Conservation (phyloP, 2,888 invertebrate genomes). For the Melanargia galathea region DNA sequence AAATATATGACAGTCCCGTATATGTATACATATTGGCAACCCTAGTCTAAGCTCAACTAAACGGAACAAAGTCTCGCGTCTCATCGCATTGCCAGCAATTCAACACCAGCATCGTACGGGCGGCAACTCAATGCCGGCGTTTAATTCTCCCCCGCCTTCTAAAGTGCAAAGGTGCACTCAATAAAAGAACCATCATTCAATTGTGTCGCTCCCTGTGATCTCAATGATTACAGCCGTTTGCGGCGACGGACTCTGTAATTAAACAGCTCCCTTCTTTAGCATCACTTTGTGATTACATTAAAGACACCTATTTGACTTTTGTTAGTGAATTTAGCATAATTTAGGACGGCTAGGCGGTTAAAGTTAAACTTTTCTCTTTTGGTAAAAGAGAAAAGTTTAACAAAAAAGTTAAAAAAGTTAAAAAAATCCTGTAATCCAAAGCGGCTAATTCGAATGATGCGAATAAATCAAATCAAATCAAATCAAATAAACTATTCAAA, state of each 20-base stretch:
- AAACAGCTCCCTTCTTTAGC: background rate
- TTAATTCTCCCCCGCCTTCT: slow-evolving; percentile 29
- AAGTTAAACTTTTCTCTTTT: background rate
- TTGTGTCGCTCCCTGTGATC: slow-evolving; percentile 30
- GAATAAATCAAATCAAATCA: no score
- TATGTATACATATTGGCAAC: no score
- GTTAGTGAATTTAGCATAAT: slow-evolving; percentile 8
- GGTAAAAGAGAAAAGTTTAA: no score
- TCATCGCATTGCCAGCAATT: background rate
- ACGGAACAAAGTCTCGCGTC: no score
- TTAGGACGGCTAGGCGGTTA: background rate
- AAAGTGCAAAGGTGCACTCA: slow-evolving; percentile 30
- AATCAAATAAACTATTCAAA: no score
- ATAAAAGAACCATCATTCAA: slow-evolving; percentile 35
- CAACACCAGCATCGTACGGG: background rate
- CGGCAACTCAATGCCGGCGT: slow-evolving; percentile 20
- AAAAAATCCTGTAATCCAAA: no score
- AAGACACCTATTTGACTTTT: slow-evolving; percentile 6
- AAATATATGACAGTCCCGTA: no score
- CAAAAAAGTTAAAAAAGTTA: no score
- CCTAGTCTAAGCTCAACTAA: no score
- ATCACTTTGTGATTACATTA: slow-evolving; percentile 14
- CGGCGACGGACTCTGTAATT: slow-evolving; percentile 13
- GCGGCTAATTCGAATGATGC: no score
- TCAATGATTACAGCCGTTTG: slow-evolving; percentile 15